Evolutionary conservation across 2,797 vertebrate genomes (phyloP).

Genomic region (Malacoctenus gilli): DNA sequence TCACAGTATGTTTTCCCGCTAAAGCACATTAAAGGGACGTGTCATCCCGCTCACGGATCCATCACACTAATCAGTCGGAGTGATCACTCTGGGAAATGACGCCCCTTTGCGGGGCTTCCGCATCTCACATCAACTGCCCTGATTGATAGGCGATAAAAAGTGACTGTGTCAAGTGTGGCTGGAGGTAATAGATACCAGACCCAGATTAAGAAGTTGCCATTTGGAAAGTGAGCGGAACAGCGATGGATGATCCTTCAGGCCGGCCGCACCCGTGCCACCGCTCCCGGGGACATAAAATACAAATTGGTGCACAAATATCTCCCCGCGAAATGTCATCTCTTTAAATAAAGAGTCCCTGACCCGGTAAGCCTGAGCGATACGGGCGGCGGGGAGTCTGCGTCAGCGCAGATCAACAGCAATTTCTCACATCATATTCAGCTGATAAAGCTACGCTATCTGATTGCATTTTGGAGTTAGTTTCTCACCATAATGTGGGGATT

Average conservation of each 20-base stretch:
- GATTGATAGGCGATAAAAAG: constrained; percentile 67
- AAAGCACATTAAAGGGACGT: constrained; percentile 43
- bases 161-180: constrained; percentile 57
- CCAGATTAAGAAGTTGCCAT: constrained; percentile 65
- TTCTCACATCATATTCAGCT: constrained; percentile 29
- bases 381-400: constrained; percentile 17
- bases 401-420: constrained; percentile 14
- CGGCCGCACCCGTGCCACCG: constrained; percentile 23
- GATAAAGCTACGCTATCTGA: constrained; percentile 22
- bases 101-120: constrained; percentile 32
- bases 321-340: constrained; percentile 54
- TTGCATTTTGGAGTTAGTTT: constrained; percentile 29
- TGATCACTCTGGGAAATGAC: constrained; percentile 51
- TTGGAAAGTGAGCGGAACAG: constrained; percentile 48
- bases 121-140: constrained; percentile 34
- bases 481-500: constrained; percentile 1
- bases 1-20: constrained; percentile 46
- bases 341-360: constrained; percentile 50
- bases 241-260: constrained; percentile 52
- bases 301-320: constrained; percentile 70
- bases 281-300: constrained; percentile 60
- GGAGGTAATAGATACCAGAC: constrained; percentile 62
- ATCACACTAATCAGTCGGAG: constrained; percentile 54
- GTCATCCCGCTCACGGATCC: constrained; percentile 42
- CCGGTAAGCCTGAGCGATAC: constrained; percentile 40